Percentiles rank a stretch among this genome's conserved stretches.
Evolutionary conservation across 2,888 invertebrate species (phyloP).

Genomic region (Melieria crassipennis): DNA sequence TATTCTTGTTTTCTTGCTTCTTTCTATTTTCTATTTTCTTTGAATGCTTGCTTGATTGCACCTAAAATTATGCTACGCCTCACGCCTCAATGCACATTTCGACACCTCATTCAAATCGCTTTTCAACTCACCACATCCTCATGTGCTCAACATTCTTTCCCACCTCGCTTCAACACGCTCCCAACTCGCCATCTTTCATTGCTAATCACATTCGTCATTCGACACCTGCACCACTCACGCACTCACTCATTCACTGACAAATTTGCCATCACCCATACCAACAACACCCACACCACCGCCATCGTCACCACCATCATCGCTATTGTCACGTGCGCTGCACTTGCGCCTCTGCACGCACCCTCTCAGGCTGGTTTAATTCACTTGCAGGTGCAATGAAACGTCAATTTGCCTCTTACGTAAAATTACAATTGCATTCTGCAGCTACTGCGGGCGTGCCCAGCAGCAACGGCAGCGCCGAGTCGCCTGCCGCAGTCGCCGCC

Average conservation of each 20-base stretch:
- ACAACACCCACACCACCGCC: background rate
- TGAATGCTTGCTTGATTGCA: too few relatives aligned
- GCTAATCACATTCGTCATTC: background rate
- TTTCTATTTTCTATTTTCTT: too few relatives aligned
- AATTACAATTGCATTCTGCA: slow-evolving; percentile 73
- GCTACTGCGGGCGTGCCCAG: slow-evolving; percentile 41
- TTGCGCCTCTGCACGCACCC: slow-evolving; percentile 25
- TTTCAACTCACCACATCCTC: slow-evolving; percentile 13
- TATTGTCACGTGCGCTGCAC: background rate
- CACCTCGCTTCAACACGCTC: background rate
- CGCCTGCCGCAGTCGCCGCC: slow-evolving; percentile 3
- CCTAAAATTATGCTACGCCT: too few relatives aligned
- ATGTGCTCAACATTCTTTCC: slow-evolving; percentile 22
- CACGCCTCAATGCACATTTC: too few relatives aligned
- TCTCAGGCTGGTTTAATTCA: slow-evolving; percentile 73
- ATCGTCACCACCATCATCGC: slow-evolving; percentile 21
- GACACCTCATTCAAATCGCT: background rate
- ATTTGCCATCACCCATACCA: background rate
- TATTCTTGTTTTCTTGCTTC: too few relatives aligned
- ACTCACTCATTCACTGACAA: slow-evolving; percentile 3
- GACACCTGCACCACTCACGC: background rate
- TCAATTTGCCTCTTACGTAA: slow-evolving; percentile 84
- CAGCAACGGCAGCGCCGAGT: background rate
- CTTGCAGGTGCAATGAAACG: slow-evolving; percentile 78
- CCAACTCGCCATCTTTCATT: background rate